A percentile compares a stretch with the other conserved stretches of the same genome.
Conservation (phyloP, 2,797 vertebrate species). For the Amphiprion clarkii region DNA sequence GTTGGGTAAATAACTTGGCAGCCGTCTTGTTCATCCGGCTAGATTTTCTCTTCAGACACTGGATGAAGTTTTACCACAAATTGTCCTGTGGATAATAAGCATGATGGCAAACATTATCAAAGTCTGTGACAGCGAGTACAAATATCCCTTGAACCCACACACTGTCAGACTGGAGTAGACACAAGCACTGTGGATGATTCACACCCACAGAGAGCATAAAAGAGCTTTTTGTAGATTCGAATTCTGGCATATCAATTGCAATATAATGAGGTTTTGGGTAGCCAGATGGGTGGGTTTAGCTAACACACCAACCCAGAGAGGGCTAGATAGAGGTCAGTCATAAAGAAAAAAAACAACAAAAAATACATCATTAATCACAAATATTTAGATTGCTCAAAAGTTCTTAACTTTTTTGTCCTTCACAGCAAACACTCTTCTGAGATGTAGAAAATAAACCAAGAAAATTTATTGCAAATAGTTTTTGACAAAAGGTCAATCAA, state of each 20-base stretch:
- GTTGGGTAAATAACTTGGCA: constrained; percentile 22
- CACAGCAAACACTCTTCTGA: constrained; percentile 2
- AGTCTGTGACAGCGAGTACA: constrained; percentile 30
- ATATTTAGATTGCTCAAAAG: constrained; percentile 3
- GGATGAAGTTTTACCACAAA: constrained; percentile 22
- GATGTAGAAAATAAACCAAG: constrained; percentile 13
- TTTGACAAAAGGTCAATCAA: constrained; percentile 21
- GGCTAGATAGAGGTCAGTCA: constrained; percentile 16
- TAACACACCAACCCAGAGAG: constrained; percentile 12
- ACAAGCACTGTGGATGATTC: constrained; percentile 30
- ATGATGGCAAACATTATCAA: constrained; percentile 49
- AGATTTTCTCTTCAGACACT: constrained; percentile 25
- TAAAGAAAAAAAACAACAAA: not conserved
- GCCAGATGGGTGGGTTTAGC: constrained; percentile 46
- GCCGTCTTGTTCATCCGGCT: constrained; percentile 26
- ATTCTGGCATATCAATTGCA: constrained; percentile 28
- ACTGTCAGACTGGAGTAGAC: constrained; percentile 15
- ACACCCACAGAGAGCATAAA: constrained; percentile 29
- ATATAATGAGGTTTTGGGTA: constrained; percentile 39
- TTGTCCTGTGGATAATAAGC: constrained; percentile 46
- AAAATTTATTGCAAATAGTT: not conserved
- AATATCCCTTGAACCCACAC: constrained; percentile 38
- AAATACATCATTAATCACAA: constrained; percentile 14
- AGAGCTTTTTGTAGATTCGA: constrained; percentile 32
- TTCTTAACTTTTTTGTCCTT: constrained; percentile 8